Evolutionary conservation across 2,113 vertebrate genomes (phyloP).

Genomic region (Sinosuthora webbiana): DNA sequence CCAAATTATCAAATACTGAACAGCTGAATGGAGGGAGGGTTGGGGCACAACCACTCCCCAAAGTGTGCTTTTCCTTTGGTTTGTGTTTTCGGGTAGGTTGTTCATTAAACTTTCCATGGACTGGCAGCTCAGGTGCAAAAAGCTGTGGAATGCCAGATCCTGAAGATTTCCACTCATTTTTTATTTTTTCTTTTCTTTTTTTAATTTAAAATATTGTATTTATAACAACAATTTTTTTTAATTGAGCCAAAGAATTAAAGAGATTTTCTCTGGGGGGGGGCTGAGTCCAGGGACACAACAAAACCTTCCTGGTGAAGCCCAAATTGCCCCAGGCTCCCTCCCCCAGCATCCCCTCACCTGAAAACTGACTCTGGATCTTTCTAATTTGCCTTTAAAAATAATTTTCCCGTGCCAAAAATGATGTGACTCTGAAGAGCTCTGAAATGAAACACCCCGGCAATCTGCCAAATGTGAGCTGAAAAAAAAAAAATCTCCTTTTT

Average conservation of each 20-base stretch:
- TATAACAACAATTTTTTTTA: too few relatives aligned
- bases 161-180: background rate
- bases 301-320: background rate
- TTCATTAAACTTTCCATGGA: background rate
- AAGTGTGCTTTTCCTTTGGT: rapidly evolving
- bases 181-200: too few relatives aligned
- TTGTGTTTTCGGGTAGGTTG: background rate
- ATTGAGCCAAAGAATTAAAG: background rate
- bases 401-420: background rate
- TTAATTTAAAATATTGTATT: too few relatives aligned
- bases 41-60: background rate
- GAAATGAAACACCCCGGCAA: background rate
- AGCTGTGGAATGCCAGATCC: background rate
- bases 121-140: background rate
- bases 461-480: background rate
- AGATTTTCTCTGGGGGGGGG: background rate
- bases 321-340: background rate
- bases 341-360: background rate
- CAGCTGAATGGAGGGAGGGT: background rate
- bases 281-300: background rate
- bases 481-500: background rate
- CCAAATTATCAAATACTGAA: background rate
- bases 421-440: background rate
- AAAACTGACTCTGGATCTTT: background rate
- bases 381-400: background rate